A percentile compares a stretch with the other conserved stretches of the same genome.
phyloP scores from a whole-genome alignment of 2,797 vertebrate species.

The Otus scops region DNA sequence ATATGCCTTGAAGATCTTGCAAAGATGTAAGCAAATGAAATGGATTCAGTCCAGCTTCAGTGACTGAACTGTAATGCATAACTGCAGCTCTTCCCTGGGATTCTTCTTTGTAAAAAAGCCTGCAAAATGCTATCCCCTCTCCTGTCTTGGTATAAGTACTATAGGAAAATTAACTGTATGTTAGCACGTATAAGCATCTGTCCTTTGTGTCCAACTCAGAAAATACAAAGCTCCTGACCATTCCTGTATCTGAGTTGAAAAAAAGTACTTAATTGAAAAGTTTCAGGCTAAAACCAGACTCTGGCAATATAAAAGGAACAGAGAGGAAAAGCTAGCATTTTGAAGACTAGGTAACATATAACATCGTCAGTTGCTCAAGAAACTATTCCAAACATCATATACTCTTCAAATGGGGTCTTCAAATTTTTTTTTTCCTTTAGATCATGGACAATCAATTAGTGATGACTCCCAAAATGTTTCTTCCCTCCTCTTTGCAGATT shows the following conservation, averaged over 20 bases:
- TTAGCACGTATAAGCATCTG: neutral
- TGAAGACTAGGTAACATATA: neutral
- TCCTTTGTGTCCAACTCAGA: neutral
- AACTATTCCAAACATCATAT: neutral
- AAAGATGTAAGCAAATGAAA: slow-evolving; percentile 30
- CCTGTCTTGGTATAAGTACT: neutral
- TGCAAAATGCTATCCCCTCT: neutral
- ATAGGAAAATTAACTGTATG: neutral
- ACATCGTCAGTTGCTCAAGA: neutral
- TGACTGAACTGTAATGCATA: neutral
- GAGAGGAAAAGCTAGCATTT: neutral
- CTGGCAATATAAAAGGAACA: neutral
- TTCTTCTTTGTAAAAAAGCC: neutral
- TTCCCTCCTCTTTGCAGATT: neutral
- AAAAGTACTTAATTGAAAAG: neutral
- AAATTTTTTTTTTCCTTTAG: neutral
- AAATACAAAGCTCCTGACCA: neutral
- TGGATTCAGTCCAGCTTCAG: slow-evolving; percentile 21
- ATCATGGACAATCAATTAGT: neutral
- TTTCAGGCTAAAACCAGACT: neutral
- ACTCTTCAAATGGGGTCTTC: neutral
- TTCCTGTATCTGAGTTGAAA: neutral
- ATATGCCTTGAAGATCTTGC: slow-evolving; percentile 39
- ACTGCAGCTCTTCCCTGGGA: neutral
- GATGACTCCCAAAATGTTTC: neutral